A percentile compares a stretch with the other conserved stretches of the same genome.
Evolutionary conservation across 2,888 invertebrate species (phyloP).

Genomic region (Myathropa florea): DNA sequence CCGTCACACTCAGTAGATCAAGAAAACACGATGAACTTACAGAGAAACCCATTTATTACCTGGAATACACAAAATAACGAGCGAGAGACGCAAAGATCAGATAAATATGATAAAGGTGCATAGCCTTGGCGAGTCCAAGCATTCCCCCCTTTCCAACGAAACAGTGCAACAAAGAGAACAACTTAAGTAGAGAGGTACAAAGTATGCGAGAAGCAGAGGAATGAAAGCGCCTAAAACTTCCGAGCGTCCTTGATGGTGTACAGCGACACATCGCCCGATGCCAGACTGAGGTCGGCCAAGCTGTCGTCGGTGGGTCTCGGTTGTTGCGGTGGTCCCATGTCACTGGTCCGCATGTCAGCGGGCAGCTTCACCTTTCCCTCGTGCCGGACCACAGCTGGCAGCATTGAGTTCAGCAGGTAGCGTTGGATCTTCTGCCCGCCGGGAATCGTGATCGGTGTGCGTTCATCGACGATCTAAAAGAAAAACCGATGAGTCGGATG

Average conservation of each 20-base stretch:
- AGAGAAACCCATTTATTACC: constrained; percentile 18
- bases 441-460: constrained; percentile 78
- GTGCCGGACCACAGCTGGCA: constrained; percentile 78
- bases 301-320: constrained; percentile 74
- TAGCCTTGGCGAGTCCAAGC: not conserved
- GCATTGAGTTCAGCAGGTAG: constrained; percentile 76
- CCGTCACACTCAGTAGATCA: not conserved
- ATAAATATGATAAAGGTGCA: constrained; percentile 30
- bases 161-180: not conserved
- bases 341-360: constrained; percentile 17
- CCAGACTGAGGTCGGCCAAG: constrained; percentile 79
- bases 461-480: constrained; percentile 77
- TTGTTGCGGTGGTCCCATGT: constrained; percentile 34
- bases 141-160: not conserved
- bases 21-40: not conserved
- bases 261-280: constrained; percentile 80
- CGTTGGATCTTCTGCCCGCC: constrained; percentile 78
- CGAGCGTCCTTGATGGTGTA: constrained; percentile 80
- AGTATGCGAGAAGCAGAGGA: not conserved
- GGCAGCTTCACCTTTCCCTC: constrained; percentile 78
- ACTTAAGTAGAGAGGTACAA: constrained; percentile 26
- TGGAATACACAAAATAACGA: not conserved
- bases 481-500: not conserved
- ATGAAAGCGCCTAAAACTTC: constrained; percentile 74
- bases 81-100: not conserved